A percentile compares a stretch with the other conserved stretches of the same genome.
Evolutionary conservation across 2,888 invertebrate species (phyloP).

Genomic region (Antheraea yamamai): DNA sequence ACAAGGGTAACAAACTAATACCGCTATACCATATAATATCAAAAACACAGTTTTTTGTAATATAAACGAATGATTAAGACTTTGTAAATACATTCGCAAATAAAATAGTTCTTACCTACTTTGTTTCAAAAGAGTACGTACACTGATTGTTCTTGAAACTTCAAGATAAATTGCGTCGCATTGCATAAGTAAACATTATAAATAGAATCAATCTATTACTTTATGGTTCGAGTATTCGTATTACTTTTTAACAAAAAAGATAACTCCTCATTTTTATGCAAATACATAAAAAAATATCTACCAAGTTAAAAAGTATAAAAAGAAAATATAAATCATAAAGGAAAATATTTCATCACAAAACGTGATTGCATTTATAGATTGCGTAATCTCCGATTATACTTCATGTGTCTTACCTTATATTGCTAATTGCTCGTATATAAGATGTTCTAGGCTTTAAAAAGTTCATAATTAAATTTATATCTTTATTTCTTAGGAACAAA

Average conservation of each 20-base stretch:
- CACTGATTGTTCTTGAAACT: background rate
- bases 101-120: background rate
- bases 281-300: background rate
- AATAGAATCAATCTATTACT: constrained; percentile 17
- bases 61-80: background rate
- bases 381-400: constrained; percentile 62
- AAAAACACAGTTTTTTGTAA: too few species aligned
- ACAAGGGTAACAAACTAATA: too few species aligned
- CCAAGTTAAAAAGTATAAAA: background rate
- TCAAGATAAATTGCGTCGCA: constrained; percentile 12
- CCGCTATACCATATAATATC: too few species aligned
- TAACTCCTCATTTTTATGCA: background rate
- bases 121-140: background rate
- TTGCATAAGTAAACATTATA: constrained; percentile 17
- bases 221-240: constrained; percentile 6
- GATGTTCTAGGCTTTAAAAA: constrained; percentile 56
- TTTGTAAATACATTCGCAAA: background rate
- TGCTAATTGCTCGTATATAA: constrained; percentile 55
- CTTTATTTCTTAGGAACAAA: constrained; percentile 16
- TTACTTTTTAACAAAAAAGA: background rate
- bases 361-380: constrained; percentile 39
- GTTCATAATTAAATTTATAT: constrained; percentile 55
- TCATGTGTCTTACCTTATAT: constrained; percentile 58
- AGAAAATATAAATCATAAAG: background rate
- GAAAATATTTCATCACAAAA: background rate